Conservation (phyloP, 2,888 invertebrate genomes). For the Dryobota labecula region DNA sequence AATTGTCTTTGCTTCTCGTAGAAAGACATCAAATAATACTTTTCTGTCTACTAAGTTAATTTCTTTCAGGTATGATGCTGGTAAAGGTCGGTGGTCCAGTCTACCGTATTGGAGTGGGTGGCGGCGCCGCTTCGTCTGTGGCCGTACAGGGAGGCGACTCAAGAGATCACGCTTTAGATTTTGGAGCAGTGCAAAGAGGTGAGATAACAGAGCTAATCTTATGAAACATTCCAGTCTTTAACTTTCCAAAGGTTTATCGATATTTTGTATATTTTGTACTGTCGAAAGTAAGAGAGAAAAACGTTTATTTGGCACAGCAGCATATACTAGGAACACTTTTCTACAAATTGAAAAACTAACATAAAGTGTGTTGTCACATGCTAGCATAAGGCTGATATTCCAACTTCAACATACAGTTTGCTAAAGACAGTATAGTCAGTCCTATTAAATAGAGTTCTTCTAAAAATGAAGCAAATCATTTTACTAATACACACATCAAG, state of each 20-base stretch:
- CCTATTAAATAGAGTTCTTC: neutral
- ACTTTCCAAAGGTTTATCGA: neutral
- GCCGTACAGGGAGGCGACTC: slow-evolving; percentile 95
- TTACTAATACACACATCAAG: neutral
- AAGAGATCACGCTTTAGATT: slow-evolving; percentile 96
- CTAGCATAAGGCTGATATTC: neutral
- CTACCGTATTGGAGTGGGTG: slow-evolving; percentile 99
- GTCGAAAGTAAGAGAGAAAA: neutral
- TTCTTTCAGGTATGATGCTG: slow-evolving; percentile 94
- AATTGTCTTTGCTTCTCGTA: neutral
- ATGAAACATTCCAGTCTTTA: neutral
- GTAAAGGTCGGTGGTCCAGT: slow-evolving; percentile 99
- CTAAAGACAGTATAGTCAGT: neutral
- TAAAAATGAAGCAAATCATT: neutral
- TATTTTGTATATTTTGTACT: neutral
- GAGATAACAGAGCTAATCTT: slow-evolving; percentile 4
- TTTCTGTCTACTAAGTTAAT: neutral
- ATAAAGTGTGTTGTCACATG: too few species aligned
- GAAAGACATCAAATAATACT: neutral
- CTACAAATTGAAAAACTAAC: neutral
- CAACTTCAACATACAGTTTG: neutral
- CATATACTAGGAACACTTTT: neutral
- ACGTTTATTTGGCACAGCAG: neutral
- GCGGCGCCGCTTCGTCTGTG: slow-evolving; percentile 99
- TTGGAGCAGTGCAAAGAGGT: slow-evolving; percentile 98